Conservation (phyloP, 2,888 invertebrate genomes). For the Leistus spinibarbis region DNA sequence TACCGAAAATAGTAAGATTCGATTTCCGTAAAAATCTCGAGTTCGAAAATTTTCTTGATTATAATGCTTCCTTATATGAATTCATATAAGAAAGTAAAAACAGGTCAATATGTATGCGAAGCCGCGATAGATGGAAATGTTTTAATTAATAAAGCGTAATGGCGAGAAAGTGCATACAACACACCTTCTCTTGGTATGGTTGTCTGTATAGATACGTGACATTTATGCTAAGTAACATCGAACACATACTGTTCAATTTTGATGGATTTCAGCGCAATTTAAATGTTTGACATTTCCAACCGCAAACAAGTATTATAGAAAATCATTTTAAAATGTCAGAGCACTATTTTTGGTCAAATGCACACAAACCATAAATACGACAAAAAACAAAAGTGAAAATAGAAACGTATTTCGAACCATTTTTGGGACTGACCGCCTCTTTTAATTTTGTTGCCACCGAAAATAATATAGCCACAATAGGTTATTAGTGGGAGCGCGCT, state of each 20-base stretch:
- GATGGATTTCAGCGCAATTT: conserved; percentile 5
- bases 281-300: too few species aligned
- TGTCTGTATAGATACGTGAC: not conserved
- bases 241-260: conserved; percentile 3
- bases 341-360: too few species aligned
- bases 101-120: too few species aligned
- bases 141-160: not conserved
- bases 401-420: not conserved
- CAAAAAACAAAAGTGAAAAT: not conserved
- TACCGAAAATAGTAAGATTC: too few species aligned
- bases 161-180: not conserved
- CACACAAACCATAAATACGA: too few species aligned
- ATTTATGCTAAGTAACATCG: not conserved
- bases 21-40: too few species aligned
- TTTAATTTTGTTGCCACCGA: conserved; percentile 44
- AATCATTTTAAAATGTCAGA: too few species aligned
- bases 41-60: too few species aligned
- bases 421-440: conserved; percentile 23
- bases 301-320: too few species aligned
- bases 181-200: too few species aligned
- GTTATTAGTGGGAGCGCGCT: not conserved
- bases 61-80: too few species aligned
- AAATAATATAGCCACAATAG: conserved; percentile 28
- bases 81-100: too few species aligned
- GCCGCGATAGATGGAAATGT: not conserved